Evolutionary conservation across 1,140 invertebrate species (phyloP).

Genomic region (Plutomurus gul): DNA sequence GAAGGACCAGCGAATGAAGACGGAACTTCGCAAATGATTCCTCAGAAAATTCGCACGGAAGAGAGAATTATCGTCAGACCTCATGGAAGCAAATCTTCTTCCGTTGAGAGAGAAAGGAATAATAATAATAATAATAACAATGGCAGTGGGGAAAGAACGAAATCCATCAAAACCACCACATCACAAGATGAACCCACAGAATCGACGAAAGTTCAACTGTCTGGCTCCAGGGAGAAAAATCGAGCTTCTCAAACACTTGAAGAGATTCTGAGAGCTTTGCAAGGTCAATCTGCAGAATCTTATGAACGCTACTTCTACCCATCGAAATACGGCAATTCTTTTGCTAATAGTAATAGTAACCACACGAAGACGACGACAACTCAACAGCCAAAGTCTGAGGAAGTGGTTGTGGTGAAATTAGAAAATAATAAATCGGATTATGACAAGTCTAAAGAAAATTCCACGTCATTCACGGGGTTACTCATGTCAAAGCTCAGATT

Average conservation of each 20-base stretch:
- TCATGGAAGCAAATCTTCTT: neutral
- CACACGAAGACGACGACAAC: neutral
- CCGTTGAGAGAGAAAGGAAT: neutral
- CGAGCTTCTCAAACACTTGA: constrained; percentile 1
- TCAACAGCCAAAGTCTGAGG: neutral
- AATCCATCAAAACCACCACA: neutral
- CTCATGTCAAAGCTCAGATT: constrained; percentile 47
- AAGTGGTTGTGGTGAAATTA: neutral
- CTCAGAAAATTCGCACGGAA: constrained; percentile 43
- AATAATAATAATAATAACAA: neutral
- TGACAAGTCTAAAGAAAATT: neutral
- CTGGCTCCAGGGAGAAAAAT: neutral
- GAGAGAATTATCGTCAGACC: constrained; percentile 44
- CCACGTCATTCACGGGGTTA: constrained; percentile 43
- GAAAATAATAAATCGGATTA: neutral
- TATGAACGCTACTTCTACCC: constrained; percentile 3
- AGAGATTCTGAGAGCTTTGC: constrained; percentile 1
- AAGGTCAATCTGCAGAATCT: constrained; percentile 17
- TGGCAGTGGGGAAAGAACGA: neutral
- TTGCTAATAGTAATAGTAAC: neutral
- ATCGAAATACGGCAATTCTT: neutral
- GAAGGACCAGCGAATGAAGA: neutral
- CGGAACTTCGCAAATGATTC: constrained; percentile 13
- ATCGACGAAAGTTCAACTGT: neutral
- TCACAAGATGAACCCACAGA: neutral